Conservation (phyloP, 2,888 invertebrate genomes). For the Julus scanicus region DNA sequence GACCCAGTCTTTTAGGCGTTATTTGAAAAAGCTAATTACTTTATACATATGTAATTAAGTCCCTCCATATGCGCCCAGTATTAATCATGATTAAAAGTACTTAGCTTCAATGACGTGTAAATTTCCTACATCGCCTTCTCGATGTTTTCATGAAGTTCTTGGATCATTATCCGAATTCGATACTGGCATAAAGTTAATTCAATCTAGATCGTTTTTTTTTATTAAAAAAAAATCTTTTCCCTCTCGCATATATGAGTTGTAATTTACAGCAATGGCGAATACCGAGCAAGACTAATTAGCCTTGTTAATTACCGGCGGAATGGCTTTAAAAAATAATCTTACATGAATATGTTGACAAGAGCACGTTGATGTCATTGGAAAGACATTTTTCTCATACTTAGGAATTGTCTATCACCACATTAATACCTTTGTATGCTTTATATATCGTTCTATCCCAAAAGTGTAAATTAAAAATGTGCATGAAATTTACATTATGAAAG, state of each 20-base stretch:
- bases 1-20: background rate
- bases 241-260: background rate
- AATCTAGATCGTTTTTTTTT: background rate
- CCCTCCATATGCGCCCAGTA: background rate
- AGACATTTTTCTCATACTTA: too few relatives aligned
- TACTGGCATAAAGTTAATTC: background rate
- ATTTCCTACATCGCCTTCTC: background rate
- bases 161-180: slow-evolving; percentile 17
- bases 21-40: slow-evolving; percentile 33
- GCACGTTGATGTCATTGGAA: background rate
- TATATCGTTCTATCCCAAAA: too few relatives aligned
- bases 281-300: background rate
- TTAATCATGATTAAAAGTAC: slow-evolving; percentile 37
- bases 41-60: slow-evolving; percentile 37
- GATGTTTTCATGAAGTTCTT: slow-evolving; percentile 13
- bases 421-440: too few relatives aligned
- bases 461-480: too few relatives aligned
- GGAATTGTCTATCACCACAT: too few relatives aligned
- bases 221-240: background rate
- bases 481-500: too few relatives aligned
- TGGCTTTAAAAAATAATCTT: background rate
- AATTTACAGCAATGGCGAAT: background rate
- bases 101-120: background rate
- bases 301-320: background rate
- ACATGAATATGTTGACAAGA: background rate